Evolutionary conservation across 2,113 vertebrate species (phyloP).

Genomic region (Eubucco bourcierii): DNA sequence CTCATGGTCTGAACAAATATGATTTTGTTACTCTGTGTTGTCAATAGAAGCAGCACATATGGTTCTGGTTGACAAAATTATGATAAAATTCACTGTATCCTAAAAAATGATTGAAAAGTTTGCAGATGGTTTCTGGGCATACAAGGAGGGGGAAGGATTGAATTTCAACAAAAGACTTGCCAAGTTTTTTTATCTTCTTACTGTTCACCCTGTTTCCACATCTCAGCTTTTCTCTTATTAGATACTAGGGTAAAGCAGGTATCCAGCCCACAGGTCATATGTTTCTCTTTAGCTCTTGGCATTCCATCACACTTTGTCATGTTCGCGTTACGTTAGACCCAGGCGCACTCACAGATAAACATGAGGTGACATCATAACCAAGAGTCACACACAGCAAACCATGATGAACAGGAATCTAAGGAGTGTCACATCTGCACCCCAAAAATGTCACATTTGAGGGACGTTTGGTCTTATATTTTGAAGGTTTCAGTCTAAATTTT

Average conservation of each 20-base stretch:
- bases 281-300: slow-evolving; percentile 76
- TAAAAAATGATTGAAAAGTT: slow-evolving; percentile 81
- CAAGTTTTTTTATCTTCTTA: slow-evolving; percentile 69
- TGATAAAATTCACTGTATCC: slow-evolving; percentile 83
- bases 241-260: slow-evolving; percentile 62
- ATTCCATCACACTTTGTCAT: slow-evolving; percentile 58
- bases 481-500: neutral
- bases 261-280: slow-evolving; percentile 60
- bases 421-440: neutral
- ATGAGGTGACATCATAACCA: slow-evolving; percentile 52
- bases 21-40: slow-evolving; percentile 79
- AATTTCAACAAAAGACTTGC: slow-evolving; percentile 78
- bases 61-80: slow-evolving; percentile 81
- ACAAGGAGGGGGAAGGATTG: slow-evolving; percentile 42
- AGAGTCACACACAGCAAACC: slow-evolving; percentile 64
- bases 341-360: slow-evolving; percentile 29
- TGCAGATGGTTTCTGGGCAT: slow-evolving; percentile 75
- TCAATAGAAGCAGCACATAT: slow-evolving; percentile 77
- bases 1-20: slow-evolving; percentile 78
- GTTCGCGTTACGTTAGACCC: slow-evolving; percentile 45
- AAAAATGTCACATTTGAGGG: neutral
- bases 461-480: neutral
- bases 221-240: slow-evolving; percentile 66
- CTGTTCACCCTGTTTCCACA: slow-evolving; percentile 66
- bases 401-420: neutral